Base-by-base conservation (phyloP, 1,140 invertebrate species). In the Brachionus calyciflorus region DNA sequence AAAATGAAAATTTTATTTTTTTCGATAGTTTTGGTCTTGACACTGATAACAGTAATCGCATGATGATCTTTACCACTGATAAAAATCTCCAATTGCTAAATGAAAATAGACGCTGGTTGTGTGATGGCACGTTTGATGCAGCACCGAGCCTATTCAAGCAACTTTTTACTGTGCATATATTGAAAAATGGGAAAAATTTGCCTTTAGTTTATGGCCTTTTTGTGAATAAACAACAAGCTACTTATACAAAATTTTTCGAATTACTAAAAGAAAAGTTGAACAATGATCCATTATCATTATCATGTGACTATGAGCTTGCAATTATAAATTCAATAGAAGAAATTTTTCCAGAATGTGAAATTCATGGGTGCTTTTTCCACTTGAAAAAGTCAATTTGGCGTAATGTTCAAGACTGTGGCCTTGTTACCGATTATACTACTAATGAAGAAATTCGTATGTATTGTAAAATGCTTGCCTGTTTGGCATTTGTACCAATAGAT, bases 11-110 rank as follows among this genome's bases (percentile, higher is more conserved):
- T 55, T 55, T 55, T 26, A 55, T 55, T 55, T 55, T 55, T 21
- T 55, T 28, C 51, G 19, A 55, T 55, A 55, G 30, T 55, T 55
- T 28, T 55, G 21, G 9, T 28, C 51, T 19, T 55, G 51, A 55
- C 30, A 55, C 30, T 55, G 51, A 55, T 26, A 55, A 55, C n/a
- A 55, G 51, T 10, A 55, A 55, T 55, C 51, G 51, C 24, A 55
- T 55, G 51, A 28, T 55, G 51, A 55, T 55, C 24, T 55, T 55
- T 55, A 26, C 51, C 30, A 2, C 51, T 6, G 51, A 55, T 28
- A 55, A 51, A 55, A 55, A 55, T 55, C 21, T 55, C n/a, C 51
- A 55, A 55, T 55, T 55, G 51, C 30, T 55, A 55, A 28, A 26
- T 55, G 51, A 55, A 55, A 55, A 28, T 14, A 53, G 51, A 26